These are phyloP conservation scores for Diabrotica balteata DNA, from an alignment of 2,888 invertebrate genomes.

Conservation along the genomic window DNA sequence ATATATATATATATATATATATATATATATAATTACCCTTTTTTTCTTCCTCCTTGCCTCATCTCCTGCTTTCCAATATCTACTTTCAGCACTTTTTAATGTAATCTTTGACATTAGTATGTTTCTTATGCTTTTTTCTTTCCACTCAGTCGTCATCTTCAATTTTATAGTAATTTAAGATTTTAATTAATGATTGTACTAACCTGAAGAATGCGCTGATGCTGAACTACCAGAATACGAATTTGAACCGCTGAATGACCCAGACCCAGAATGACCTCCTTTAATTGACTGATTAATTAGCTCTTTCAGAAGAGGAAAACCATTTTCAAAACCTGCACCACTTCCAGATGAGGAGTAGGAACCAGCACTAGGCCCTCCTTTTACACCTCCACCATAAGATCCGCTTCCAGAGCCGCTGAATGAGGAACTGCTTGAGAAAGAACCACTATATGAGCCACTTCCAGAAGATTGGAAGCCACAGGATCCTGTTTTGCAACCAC, in stretches of 20 bases:
- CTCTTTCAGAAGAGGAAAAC: constrained; percentile 14
- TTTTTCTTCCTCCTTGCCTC: no score
- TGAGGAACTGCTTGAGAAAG: constrained; percentile 22
- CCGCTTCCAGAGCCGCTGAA: constrained; percentile 14
- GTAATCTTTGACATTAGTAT: no score
- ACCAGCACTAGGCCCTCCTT: constrained; percentile 17
- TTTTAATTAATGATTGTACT: neutral
- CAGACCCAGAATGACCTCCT: constrained; percentile 16
- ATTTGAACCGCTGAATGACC: constrained; percentile 30
- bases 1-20: no score
- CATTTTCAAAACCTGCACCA: constrained; percentile 8
- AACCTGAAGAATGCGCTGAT: constrained; percentile 18
- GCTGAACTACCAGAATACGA: constrained; percentile 24
- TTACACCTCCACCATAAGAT: neutral
- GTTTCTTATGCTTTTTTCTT: no score
- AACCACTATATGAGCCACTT: constrained; percentile 15
- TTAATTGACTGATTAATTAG: constrained; percentile 6
- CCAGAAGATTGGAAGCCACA: constrained; percentile 1
- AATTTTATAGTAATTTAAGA: no score
- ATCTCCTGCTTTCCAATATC: no score
- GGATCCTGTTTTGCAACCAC: constrained; percentile 17
- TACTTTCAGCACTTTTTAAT: no score
- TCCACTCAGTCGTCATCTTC: no score
- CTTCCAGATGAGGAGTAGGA: constrained; percentile 9
- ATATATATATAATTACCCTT: no score